Conservation (phyloP, 2,888 invertebrate species). For the Dynastes tityus region DNA sequence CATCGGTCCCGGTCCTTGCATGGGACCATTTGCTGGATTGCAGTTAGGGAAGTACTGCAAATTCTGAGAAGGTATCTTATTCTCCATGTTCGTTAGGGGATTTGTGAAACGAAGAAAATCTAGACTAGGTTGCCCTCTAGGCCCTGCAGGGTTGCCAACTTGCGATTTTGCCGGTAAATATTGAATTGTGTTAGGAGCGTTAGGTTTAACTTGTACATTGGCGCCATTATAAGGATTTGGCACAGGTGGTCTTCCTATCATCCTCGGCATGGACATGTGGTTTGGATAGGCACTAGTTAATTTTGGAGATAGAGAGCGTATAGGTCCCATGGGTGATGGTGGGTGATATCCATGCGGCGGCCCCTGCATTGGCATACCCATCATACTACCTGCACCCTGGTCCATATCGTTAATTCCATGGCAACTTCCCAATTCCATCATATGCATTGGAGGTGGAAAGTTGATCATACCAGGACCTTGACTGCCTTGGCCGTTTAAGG, state of each 20-base stretch:
- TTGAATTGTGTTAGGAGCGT: constrained; percentile 98
- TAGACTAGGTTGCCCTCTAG: constrained; percentile 88
- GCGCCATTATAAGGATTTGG: constrained; percentile 81
- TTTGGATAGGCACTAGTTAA: constrained; percentile 75
- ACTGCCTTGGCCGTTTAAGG: constrained; percentile 74
- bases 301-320: constrained; percentile 78
- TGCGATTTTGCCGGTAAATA: constrained; percentile 97
- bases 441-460: constrained; percentile 72
- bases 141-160: constrained; percentile 79
- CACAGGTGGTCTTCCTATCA: constrained; percentile 79
- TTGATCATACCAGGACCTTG: constrained; percentile 73
- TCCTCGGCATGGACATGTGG: constrained; percentile 72
- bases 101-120: constrained; percentile 93
- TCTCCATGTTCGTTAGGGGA: constrained; percentile 82
- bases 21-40: constrained; percentile 72
- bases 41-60: constrained; percentile 84
- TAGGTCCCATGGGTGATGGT: constrained; percentile 65
- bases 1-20: constrained; percentile 68
- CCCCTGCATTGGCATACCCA: constrained; percentile 69
- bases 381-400: constrained; percentile 65
- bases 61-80: constrained; percentile 80
- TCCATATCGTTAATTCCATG: constrained; percentile 67
- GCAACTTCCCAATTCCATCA: constrained; percentile 69
- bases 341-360: constrained; percentile 69
- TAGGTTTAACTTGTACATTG: constrained; percentile 95